A percentile compares a stretch with the other conserved stretches of the same genome.
Conservation (phyloP, 1,140 invertebrate species). For the Tetramorium parvispinum region DNA sequence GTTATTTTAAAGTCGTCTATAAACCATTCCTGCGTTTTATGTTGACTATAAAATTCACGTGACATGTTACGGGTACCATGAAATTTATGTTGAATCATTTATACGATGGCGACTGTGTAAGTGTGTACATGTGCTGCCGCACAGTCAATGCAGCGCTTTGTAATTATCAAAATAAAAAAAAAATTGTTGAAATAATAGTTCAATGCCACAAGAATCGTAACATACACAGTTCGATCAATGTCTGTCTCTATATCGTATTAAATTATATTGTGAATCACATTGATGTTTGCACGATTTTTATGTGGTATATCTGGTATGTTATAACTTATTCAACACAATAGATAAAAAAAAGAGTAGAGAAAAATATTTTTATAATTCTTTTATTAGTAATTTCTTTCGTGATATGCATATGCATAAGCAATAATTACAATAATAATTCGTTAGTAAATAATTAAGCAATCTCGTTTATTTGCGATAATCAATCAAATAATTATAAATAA, state of each 20-base stretch:
- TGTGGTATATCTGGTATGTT: neutral
- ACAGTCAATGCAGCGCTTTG: neutral
- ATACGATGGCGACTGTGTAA: slow-evolving; percentile 27
- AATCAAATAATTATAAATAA: neutral
- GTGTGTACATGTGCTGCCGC: no score
- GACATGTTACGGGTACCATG: slow-evolving; percentile 1
- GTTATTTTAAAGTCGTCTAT: slow-evolving; percentile 61
- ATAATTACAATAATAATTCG: neutral
- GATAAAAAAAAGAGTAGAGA: neutral
- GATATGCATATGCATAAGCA: neutral
- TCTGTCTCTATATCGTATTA: neutral
- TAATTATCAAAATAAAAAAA: slow-evolving; percentile 51
- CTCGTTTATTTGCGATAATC: neutral
- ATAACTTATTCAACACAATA: neutral
- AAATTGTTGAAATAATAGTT: neutral
- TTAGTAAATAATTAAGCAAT: slow-evolving; percentile 1
- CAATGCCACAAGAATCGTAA: slow-evolving; percentile 24
- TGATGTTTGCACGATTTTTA: neutral
- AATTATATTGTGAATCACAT: slow-evolving; percentile 11
- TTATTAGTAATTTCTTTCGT: neutral
- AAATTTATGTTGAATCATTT: slow-evolving; percentile 68
- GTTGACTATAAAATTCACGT: slow-evolving; percentile 62
- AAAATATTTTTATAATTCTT: slow-evolving; percentile 11
- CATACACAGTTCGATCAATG: neutral
- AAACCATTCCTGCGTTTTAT: slow-evolving; percentile 60